A percentile compares a stretch with the other conserved stretches of the same genome.
Conservation (phyloP, 2,113 vertebrate genomes). For the Nothobranchius kuhntae region DNA sequence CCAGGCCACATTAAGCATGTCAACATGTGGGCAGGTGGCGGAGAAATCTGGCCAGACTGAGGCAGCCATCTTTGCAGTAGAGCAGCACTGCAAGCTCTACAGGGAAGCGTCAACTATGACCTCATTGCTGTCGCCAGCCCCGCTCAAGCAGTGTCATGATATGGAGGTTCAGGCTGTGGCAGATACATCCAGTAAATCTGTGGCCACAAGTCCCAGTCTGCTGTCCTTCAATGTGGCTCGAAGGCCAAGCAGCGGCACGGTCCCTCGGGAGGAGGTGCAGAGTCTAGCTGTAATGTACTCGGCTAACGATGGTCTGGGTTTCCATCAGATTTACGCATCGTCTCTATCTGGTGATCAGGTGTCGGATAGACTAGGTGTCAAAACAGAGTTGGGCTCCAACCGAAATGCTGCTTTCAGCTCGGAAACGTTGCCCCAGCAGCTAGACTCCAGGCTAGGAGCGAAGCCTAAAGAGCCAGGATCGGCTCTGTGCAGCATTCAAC, state of each 20-base stretch:
- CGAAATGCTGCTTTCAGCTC: constrained; percentile 44
- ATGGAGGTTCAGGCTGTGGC: constrained; percentile 92
- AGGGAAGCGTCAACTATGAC: constrained; percentile 88
- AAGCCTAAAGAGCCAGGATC: constrained; percentile 54
- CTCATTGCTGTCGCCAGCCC: constrained; percentile 44
- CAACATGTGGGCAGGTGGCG: constrained; percentile 52
- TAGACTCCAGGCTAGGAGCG: constrained; percentile 50
- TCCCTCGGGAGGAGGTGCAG: constrained; percentile 70
- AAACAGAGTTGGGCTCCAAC: constrained; percentile 62
- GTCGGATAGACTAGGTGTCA: constrained; percentile 58
- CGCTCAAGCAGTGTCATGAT: constrained; percentile 76
- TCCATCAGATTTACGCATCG: constrained; percentile 31
- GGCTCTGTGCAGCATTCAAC: constrained; percentile 64
- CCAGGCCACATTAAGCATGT: constrained; percentile 46
- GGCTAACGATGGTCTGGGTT: constrained; percentile 25
- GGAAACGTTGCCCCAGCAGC: constrained; percentile 43
- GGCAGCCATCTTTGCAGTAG: constrained; percentile 69
- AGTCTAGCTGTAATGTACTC: constrained; percentile 80
- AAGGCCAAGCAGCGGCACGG: constrained; percentile 38
- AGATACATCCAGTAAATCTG: constrained; percentile 81
- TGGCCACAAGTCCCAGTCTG: constrained; percentile 92
- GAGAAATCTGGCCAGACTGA: constrained; percentile 39
- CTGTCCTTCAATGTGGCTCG: constrained; percentile 72
- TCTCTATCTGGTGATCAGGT: constrained; percentile 29
- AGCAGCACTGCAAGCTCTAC: constrained; percentile 67